Percentiles rank a stretch among this genome's conserved stretches.
Conservation (phyloP, 2,888 invertebrate genomes). For the Spodoptera exigua region DNA sequence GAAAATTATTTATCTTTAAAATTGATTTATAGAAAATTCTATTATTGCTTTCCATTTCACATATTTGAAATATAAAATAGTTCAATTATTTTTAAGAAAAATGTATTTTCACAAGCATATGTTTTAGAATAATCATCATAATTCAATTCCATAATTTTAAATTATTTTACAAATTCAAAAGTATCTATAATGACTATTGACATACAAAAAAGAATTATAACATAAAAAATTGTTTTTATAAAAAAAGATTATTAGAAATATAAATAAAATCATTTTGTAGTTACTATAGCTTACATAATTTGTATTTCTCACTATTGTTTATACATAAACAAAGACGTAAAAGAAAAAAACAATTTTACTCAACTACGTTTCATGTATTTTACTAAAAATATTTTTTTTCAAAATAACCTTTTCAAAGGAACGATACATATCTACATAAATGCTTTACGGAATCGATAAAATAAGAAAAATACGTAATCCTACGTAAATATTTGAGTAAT, state of each 20-base stretch:
- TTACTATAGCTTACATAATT: constrained; percentile 50
- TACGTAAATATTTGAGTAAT: constrained; percentile 65
- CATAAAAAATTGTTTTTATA: constrained; percentile 24
- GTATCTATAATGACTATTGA: constrained; percentile 27
- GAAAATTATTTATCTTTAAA: constrained; percentile 1
- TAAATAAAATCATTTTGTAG: constrained; percentile 52
- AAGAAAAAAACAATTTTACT: constrained; percentile 46
- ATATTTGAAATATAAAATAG: background rate
- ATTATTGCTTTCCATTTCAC: background rate
- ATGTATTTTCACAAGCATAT: constrained; percentile 30
- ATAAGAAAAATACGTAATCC: constrained; percentile 50
- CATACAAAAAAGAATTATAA: constrained; percentile 30
- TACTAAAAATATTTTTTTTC: constrained; percentile 30
- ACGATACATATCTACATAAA: constrained; percentile 68
- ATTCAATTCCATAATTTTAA: constrained; percentile 37
- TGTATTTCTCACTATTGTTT: constrained; percentile 60
- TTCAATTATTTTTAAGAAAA: too few species aligned
- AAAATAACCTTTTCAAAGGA: constrained; percentile 48
- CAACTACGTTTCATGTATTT: constrained; percentile 42
- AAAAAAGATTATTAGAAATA: constrained; percentile 33
- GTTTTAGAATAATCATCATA: constrained; percentile 15
- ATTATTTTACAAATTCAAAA: constrained; percentile 23
- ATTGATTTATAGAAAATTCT: too few species aligned
- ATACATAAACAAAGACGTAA: constrained; percentile 47
- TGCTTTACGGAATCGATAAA: constrained; percentile 79